A percentile compares a stretch with the other conserved stretches of the same genome.
Conservation (phyloP, 2,113 vertebrate species). For the Hemichromis elongatus region DNA sequence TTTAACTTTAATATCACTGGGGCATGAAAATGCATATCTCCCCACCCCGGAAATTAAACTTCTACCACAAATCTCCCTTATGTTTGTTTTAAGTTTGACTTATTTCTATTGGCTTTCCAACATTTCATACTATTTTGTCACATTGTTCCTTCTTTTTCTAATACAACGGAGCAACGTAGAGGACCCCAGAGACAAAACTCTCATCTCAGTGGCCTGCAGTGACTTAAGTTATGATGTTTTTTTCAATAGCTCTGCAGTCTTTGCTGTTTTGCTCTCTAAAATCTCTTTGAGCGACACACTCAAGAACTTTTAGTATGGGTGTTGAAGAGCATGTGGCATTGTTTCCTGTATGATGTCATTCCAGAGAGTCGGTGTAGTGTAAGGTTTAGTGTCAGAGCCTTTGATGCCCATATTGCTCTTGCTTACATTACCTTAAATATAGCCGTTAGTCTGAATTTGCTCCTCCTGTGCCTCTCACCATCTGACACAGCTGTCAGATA, state of each 20-base stretch:
- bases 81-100: not conserved
- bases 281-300: not conserved
- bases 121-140: not conserved
- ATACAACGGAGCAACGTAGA: not conserved
- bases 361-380: not conserved
- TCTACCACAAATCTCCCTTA: not conserved
- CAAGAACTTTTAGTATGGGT: not conserved
- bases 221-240: not conserved
- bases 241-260: not conserved
- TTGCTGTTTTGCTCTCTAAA: not conserved
- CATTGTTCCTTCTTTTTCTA: not conserved
- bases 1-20: not conserved
- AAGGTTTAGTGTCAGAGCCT: not conserved
- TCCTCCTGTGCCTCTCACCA: conserved; percentile 5
- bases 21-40: not conserved
- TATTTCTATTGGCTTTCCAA: not conserved
- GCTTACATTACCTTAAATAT: conserved; percentile 36
- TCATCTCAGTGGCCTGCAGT: not conserved
- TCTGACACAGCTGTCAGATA: conserved; percentile 38
- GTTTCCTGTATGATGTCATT: conserved; percentile 8
- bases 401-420: not conserved
- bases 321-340: not conserved
- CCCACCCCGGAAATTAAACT: not conserved
- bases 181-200: not conserved
- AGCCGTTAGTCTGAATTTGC: conserved; percentile 14